Evolutionary conservation across 2,888 invertebrate genomes (phyloP).

Genomic region (Phytoseiulus persimilis): DNA sequence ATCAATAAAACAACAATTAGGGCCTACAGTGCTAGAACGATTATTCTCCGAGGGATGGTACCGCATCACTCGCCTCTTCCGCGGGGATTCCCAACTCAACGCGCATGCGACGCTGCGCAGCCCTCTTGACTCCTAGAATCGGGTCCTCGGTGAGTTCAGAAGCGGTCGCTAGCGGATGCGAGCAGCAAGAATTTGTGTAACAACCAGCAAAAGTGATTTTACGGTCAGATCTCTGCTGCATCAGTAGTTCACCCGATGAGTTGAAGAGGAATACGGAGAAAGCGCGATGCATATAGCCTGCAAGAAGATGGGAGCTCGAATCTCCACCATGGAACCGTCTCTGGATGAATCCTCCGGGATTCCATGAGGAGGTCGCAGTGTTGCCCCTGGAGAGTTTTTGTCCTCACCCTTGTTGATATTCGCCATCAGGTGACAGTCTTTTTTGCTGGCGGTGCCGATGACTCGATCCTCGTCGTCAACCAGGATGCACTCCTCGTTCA

Average conservation of each 20-base stretch:
- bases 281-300: slow-evolving; percentile 77
- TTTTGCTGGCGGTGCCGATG: slow-evolving; percentile 73
- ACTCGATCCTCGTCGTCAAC: slow-evolving; percentile 76
- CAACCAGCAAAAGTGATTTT: slow-evolving; percentile 69
- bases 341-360: background rate
- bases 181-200: slow-evolving; percentile 94
- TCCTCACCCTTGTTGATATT: slow-evolving; percentile 49
- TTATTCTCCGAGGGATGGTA: too few relatives aligned
- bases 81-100: slow-evolving; percentile 81
- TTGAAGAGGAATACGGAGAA: slow-evolving; percentile 97
- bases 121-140: slow-evolving; percentile 65
- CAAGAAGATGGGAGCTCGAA: background rate
- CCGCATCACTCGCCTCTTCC: slow-evolving; percentile 53
- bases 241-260: slow-evolving; percentile 56
- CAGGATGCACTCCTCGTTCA: slow-evolving; percentile 70
- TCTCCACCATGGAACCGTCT: background rate
- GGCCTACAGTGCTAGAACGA: background rate
- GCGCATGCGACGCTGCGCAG: slow-evolving; percentile 75
- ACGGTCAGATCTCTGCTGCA: slow-evolving; percentile 75
- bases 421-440: slow-evolving; percentile 66
- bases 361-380: background rate
- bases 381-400: background rate
- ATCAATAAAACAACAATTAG: slow-evolving; percentile 39
- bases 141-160: slow-evolving; percentile 60
- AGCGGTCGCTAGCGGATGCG: slow-evolving; percentile 78